Evolutionary conservation across 2,113 vertebrate species (phyloP), one percentile per base, ranked within the genome.

Genomic region (Mustela lutreola): DNA sequence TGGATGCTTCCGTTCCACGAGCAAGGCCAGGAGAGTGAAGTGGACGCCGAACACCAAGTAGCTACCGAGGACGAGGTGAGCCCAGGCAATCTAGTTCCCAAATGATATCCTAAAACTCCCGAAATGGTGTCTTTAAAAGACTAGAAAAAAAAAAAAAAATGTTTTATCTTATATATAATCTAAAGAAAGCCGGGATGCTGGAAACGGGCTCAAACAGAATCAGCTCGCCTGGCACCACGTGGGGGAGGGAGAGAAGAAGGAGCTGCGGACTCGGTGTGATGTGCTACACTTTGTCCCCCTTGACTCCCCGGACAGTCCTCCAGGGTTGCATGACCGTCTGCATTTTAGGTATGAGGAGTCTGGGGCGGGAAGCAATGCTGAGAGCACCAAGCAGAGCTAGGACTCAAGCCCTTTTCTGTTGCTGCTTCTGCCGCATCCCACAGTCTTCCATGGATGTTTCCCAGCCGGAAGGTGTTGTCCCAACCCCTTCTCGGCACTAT

Each of bases 371-470:
- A 60, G 9, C 7, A 67, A 58, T 2, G 65, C 24, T 65, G 60
- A 62, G 11, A 28, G 28, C 26, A 10, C 0, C 0, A 12, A 5
- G 28, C 1, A 67, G 78, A 75, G 18, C 22, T 18, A 33, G 36
- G 50, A 89, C 48, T 73, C 31, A 50, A 62, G 62, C 73, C n/a
- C 53, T 71, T 8, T 18, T 42, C 86, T 19, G 21, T 15, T 1
- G 36, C 86, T 19, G 26, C 63, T 91, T 65, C 70, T 5, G 1
- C 53, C 19, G 11, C 11, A 53, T 31, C 33, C 71, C 10, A 1
- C 33, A 22, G 9, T 28, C 63, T 50, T 45, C 21, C 0, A 1
- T 4, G 1, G 0, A 15, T 73, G 6, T 39, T 18, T 63, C 53
- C 45, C 65, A 48, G 28, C 11, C 75, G 21, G 62, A 22, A 22